Conservation (phyloP, 2,797 vertebrate species). For the Echiichthys vipera region DNA sequence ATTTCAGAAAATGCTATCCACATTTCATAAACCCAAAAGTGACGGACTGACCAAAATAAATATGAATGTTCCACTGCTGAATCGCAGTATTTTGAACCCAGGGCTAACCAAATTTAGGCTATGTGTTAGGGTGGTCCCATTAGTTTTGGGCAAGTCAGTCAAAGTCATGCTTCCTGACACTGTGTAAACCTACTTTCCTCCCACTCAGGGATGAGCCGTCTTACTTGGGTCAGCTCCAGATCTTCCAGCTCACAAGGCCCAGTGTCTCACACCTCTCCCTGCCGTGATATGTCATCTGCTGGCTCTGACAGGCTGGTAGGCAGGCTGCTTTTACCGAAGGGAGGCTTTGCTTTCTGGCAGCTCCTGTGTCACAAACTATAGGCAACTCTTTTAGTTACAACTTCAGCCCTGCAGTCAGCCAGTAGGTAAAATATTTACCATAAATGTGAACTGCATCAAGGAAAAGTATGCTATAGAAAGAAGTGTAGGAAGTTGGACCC, state of each 20-base stretch:
- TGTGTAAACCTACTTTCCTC: conserved; percentile 37
- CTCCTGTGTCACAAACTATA: conserved; percentile 33
- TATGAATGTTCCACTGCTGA: background rate
- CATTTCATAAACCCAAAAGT: background rate
- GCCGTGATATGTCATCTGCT: conserved; percentile 61
- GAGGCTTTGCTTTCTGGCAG: conserved; percentile 44
- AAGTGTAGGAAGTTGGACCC: conserved; percentile 27
- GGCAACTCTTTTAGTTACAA: conserved; percentile 24
- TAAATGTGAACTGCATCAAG: conserved; percentile 41
- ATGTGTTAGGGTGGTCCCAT: conserved; percentile 17
- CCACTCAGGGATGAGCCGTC: conserved; percentile 46
- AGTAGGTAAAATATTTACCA: conserved; percentile 62
- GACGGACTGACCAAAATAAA: background rate
- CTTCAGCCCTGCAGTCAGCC: conserved; percentile 33
- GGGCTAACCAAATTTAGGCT: background rate
- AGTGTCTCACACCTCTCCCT: conserved; percentile 57
- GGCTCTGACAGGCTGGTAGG: conserved; percentile 54
- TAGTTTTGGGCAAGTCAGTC: conserved; percentile 31
- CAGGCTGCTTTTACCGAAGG: conserved; percentile 35
- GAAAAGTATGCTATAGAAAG: conserved; percentile 23
- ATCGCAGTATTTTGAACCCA: background rate
- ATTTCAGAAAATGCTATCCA: background rate
- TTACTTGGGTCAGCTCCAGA: conserved; percentile 53
- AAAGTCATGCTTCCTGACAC: conserved; percentile 36
- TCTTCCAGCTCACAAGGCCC: conserved; percentile 50